phyloP scores from a whole-genome alignment of 1,140 invertebrate genomes.

The Macrosteles quadrilineatus region DNA sequence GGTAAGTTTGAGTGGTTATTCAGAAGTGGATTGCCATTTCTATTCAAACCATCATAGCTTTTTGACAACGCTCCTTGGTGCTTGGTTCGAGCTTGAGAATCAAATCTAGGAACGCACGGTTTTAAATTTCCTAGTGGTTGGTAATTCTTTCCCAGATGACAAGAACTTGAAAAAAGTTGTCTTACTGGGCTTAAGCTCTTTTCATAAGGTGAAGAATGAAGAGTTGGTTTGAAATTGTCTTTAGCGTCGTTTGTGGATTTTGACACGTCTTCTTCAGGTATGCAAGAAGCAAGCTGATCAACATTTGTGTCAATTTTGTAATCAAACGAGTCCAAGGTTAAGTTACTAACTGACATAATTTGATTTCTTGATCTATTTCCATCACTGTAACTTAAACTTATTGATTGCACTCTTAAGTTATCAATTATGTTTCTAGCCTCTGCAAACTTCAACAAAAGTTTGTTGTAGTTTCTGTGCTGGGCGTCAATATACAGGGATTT shows the following conservation, averaged over 20 bases:
- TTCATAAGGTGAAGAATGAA: not conserved
- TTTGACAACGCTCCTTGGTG: not conserved
- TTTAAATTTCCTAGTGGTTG: slow-evolving; percentile 19
- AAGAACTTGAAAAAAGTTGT: slow-evolving; percentile 27
- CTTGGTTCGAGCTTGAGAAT: not conserved
- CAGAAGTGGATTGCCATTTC: not conserved
- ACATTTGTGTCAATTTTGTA: not conserved
- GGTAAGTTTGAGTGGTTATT: not conserved
- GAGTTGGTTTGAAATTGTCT: not conserved
- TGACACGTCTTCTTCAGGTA: not conserved
- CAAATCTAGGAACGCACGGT: not conserved
- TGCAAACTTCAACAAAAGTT: slow-evolving; percentile 24
- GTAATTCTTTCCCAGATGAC: slow-evolving; percentile 18
- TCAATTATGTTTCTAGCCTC: slow-evolving; percentile 30
- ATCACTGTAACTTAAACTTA: slow-evolving; percentile 6
- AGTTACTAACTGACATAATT: not conserved
- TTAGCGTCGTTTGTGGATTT: not conserved
- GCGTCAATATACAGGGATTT: slow-evolving; percentile 10
- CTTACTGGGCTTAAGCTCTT: slow-evolving; percentile 24
- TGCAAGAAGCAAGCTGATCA: not conserved
- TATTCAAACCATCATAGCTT: not conserved
- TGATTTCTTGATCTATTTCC: not conserved
- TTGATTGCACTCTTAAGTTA: slow-evolving; percentile 11
- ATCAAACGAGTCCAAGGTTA: not conserved
- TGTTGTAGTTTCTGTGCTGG: slow-evolving; percentile 27